phyloP scores from a whole-genome alignment of 1,140 invertebrate genomes.

The Ephestia elutella region DNA sequence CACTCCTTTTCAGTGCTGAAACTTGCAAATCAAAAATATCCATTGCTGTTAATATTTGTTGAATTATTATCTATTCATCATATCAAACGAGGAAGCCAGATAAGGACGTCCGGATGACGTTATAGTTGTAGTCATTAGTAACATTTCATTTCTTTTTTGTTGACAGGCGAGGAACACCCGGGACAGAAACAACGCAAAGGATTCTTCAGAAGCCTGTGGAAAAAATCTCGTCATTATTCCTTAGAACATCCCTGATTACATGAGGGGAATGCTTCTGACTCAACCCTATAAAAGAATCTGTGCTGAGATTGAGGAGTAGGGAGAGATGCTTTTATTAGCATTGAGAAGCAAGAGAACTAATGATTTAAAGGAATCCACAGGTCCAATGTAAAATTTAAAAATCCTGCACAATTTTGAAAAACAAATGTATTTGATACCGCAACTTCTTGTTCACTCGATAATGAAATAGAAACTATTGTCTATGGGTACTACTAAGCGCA shows the following conservation, averaged over 20 bases:
- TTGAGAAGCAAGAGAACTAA: too few species aligned
- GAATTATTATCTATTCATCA: too few species aligned
- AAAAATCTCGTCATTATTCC: conserved; percentile 86
- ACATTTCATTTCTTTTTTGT: conserved; percentile 39
- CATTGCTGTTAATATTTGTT: too few species aligned
- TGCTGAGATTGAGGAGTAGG: background rate
- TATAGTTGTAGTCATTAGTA: too few species aligned
- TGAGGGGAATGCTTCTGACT: background rate
- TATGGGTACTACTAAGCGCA: too few species aligned
- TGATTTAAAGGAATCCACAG: background rate
- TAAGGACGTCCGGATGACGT: too few species aligned
- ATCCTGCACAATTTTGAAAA: conserved; percentile 1
- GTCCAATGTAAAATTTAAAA: background rate
- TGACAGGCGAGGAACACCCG: conserved; percentile 79
- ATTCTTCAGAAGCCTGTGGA: conserved; percentile 89
- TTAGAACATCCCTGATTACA: conserved; percentile 79
- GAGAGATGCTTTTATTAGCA: background rate
- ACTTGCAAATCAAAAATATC: too few species aligned
- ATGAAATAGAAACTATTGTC: background rate
- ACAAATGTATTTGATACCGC: background rate
- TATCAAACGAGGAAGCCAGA: too few species aligned
- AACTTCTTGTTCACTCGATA: conserved; percentile 6
- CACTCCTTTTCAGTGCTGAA: too few species aligned
- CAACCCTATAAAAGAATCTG: background rate
- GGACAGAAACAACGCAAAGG: conserved; percentile 85